Base-by-base conservation (phyloP, 2,888 invertebrate genomes). In the Brachyopa scutellaris region DNA sequence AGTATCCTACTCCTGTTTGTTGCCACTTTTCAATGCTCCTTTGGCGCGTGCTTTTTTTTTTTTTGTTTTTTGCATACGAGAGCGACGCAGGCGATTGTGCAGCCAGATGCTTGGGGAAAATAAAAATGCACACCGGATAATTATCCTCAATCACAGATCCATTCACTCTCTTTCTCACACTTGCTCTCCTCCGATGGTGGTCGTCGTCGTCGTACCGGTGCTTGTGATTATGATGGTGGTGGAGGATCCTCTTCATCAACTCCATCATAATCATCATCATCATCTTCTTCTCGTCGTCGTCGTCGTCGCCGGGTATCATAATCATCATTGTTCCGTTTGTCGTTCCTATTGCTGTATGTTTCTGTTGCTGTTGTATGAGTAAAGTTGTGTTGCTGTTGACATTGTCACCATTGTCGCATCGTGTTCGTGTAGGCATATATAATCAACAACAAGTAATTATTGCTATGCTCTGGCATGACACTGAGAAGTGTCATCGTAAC, bases 371-470 rank as follows among this genome's bases (percentile, higher is more conserved):
- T 45, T 69, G 67, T 38, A 36, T 61, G 62, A 19, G 67, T 67
- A 57, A 51, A 61, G 47, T 55, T 76, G 76, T 64, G 80, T 82
- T 77, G 82, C 77, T 82, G 82, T 82, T 82, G 82, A 82, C 82
- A 82, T 82, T 82, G 82, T 82, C 82, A 82, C 82, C 70, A 82
- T 77, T 82, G 82, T 72, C 82, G 77, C 82, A 82, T 82, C 82
- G 82, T 77, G 82, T 77, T 82, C 82, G 82, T 77, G 82, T 77
- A 82, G 82, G 82, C 82, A 82, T 77, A 82, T 77, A 82, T 77
- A 82, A 82, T 82, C 82, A 82, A 82, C 77, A 77, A 72, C 82
- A 82, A 82, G 82, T 82, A 82, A 82, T 82, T 82, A 82, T 82
- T 82, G 82, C 77, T 82, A 82, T 77, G 82, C 82, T 82, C 82